phyloP scores from a whole-genome alignment of 2,888 invertebrate genomes.

The Labia minor region DNA sequence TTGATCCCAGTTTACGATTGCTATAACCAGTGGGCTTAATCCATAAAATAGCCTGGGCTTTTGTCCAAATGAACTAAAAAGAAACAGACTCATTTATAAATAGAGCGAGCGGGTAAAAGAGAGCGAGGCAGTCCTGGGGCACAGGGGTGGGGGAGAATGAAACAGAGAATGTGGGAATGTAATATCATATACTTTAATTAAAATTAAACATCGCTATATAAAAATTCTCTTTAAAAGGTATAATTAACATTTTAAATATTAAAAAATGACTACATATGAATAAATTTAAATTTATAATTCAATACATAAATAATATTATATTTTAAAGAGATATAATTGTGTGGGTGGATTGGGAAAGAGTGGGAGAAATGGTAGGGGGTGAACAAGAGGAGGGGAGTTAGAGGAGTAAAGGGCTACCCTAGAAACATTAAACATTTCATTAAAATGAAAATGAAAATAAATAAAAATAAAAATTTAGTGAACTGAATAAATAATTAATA shows the following conservation, averaged over 20 bases:
- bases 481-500: too few species aligned
- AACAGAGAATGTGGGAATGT: neutral
- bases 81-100: neutral
- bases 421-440: too few species aligned
- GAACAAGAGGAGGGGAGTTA: too few species aligned
- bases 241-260: conserved; percentile 13
- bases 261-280: conserved; percentile 2
- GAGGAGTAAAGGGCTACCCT: too few species aligned
- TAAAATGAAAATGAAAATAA: too few species aligned
- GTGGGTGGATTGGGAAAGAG: neutral
- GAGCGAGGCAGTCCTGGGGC: too few species aligned
- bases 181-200: conserved; percentile 13
- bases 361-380: too few species aligned
- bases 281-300: conserved; percentile 13
- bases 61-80: conserved; percentile 13
- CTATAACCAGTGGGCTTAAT: conserved; percentile 1
- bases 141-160: too few species aligned
- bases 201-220: conserved; percentile 7
- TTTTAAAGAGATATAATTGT: neutral
- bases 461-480: too few species aligned
- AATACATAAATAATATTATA: neutral
- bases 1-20: conserved; percentile 13
- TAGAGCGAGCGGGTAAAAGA: too few species aligned
- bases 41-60: conserved; percentile 13
- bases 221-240: neutral